Percentiles rank a stretch among this genome's conserved stretches.
Evolutionary conservation across 1,140 invertebrate species (phyloP).

Genomic region (Drosophila sproati): DNA sequence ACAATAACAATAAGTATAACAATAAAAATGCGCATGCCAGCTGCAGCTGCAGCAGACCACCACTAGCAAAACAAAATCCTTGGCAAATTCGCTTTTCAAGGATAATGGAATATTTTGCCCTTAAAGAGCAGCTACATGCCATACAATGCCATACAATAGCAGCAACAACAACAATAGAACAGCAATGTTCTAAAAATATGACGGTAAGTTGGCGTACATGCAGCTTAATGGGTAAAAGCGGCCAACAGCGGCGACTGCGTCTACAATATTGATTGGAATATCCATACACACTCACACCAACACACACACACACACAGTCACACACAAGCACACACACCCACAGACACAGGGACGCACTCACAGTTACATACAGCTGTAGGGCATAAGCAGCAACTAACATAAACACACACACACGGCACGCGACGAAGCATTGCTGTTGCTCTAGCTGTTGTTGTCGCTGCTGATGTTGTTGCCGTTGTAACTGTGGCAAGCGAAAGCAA

Average conservation of each 20-base stretch:
- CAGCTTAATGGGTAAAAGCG: slow-evolving; percentile 81
- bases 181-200: slow-evolving; percentile 79
- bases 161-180: slow-evolving; percentile 37
- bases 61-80: slow-evolving; percentile 59
- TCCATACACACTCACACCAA: slow-evolving; percentile 43
- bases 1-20: slow-evolving; percentile 49
- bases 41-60: slow-evolving; percentile 34
- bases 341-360: slow-evolving; percentile 48
- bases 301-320: slow-evolving; percentile 25
- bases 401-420: slow-evolving; percentile 3
- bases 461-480: slow-evolving; percentile 37
- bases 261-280: slow-evolving; percentile 82
- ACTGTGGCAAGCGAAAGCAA: slow-evolving; percentile 73
- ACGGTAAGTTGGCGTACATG: slow-evolving; percentile 81
- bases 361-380: background rate
- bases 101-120: slow-evolving; percentile 78
- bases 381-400: slow-evolving; percentile 4
- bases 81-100: slow-evolving; percentile 78
- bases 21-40: slow-evolving; percentile 66
- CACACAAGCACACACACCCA: slow-evolving; percentile 63
- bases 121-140: slow-evolving; percentile 76
- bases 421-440: slow-evolving; percentile 41
- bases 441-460: slow-evolving; percentile 24
- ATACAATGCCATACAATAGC: slow-evolving; percentile 37
- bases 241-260: slow-evolving; percentile 75